Base-by-base conservation (phyloP, 2,113 vertebrate genomes). In the Glaucidium brasilianum region DNA sequence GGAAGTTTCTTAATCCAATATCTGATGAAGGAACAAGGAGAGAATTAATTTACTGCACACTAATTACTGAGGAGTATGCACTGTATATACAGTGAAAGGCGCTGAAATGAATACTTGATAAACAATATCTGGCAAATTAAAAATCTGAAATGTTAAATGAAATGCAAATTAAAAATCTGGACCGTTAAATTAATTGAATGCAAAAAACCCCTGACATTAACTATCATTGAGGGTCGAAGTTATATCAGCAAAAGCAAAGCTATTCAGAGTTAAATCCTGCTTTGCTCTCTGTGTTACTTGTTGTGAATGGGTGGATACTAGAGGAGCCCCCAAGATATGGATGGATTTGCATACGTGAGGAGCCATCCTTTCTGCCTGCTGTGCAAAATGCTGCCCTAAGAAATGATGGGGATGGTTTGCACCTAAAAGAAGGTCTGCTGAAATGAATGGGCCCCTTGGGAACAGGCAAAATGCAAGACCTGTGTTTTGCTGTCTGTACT, bases 141-240 rank as follows among this genome's bases (percentile, higher is more conserved):
- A 98, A 98, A 97, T 97, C 96, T 94, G 96, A 98, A 98, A 98
- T 98, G 98, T 97, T 98, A 98, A 98, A 98, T 98, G 97, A 98
- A 98, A 98, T 98, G 98, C 98, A 98, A 98, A 98, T 98, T 98
- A 98, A 98, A 98, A 98, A 98, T 98, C 98, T 97, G 97, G 98
- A 98, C 98, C 60, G 94, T 98, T 98, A 98, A 98, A 98, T 98
- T 98, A 98, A 98, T 98, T 98, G 98, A 98, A 97, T 90, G 97
- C 89, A 93, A 97, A 97, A 97, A 98, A 98, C 75, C 86, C 69
- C 63, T 85, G 95, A 96, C 97, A 97, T 96, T 96, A 98, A 97
- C 95, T 97, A 95, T 94, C 97, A 92, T 97, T 97, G 94, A 92
- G 97, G 95, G 97, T 97, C 88, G 94, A 95, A 93, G 97, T 97